Conservation (phyloP, 2,888 invertebrate species). For the Iphiclides podalirius region DNA sequence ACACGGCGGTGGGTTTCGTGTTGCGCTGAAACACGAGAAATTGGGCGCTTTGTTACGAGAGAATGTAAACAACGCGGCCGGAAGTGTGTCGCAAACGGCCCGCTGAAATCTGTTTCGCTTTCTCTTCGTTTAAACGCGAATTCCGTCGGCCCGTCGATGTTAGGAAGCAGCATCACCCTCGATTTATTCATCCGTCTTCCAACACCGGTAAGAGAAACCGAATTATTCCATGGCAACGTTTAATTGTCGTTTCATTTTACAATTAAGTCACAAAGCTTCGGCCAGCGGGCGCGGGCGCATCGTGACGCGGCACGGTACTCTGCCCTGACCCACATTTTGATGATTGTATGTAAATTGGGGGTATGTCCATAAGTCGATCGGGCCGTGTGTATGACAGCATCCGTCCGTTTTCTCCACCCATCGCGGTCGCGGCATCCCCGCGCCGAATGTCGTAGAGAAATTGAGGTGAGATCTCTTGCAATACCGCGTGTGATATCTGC, state of each 20-base stretch:
- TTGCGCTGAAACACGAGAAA: slow-evolving; percentile 47
- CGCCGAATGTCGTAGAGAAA: slow-evolving; percentile 50
- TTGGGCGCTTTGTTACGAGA: slow-evolving; percentile 36
- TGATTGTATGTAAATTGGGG: slow-evolving; percentile 77
- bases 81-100: slow-evolving; percentile 28
- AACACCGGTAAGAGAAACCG: too few relatives aligned
- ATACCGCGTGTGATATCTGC: slow-evolving; percentile 57
- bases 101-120: slow-evolving; percentile 26
- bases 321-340: slow-evolving; percentile 72
- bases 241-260: too few relatives aligned
- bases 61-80: slow-evolving; percentile 29
- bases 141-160: not conserved
- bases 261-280: slow-evolving; percentile 20
- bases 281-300: slow-evolving; percentile 20
- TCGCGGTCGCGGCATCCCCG: slow-evolving; percentile 34
- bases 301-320: slow-evolving; percentile 66
- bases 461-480: slow-evolving; percentile 64
- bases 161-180: not conserved
- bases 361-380: slow-evolving; percentile 68
- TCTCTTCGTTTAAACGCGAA: slow-evolving; percentile 22
- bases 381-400: slow-evolving; percentile 69
- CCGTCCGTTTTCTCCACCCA: slow-evolving; percentile 65
- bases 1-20: slow-evolving; percentile 36
- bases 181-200: too few relatives aligned
- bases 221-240: too few relatives aligned